These are phyloP conservation scores for Mus caroli DNA, from an alignment of 2,797 vertebrate species.

Conservation along the genomic window DNA sequence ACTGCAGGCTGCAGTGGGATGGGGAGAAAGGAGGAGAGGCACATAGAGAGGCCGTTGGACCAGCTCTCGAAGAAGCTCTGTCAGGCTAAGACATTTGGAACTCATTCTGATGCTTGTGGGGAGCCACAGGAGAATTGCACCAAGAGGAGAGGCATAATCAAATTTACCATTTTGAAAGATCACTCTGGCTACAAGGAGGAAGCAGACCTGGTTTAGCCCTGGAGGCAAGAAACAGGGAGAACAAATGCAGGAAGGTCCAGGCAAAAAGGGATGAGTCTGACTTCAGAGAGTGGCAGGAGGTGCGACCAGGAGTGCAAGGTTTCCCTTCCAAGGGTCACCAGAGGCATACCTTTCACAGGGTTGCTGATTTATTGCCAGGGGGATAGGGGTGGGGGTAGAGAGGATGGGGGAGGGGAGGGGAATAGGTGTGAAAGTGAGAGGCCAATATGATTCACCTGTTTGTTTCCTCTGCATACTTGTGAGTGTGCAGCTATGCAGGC, in stretches of 20 bases:
- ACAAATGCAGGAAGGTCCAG: background rate
- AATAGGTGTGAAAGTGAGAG: background rate
- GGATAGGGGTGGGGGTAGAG: too few relatives aligned
- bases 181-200: background rate
- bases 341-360: background rate
- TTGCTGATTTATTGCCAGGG: background rate
- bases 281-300: background rate
- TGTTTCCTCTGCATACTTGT: background rate
- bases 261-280: background rate
- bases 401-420: too few relatives aligned
- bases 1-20: background rate
- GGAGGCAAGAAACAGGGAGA: background rate
- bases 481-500: background rate
- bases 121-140: background rate
- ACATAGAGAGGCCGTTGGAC: background rate
- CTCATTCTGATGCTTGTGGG: background rate
- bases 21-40: background rate
- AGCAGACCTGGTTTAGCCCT: background rate
- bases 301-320: accelerated
- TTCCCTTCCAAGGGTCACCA: background rate
- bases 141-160: background rate
- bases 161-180: background rate
- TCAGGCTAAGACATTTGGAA: background rate
- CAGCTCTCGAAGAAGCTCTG: background rate
- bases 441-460: background rate